Base-by-base conservation (phyloP, 2,888 invertebrate genomes). In the Lacanobia oleracea region DNA sequence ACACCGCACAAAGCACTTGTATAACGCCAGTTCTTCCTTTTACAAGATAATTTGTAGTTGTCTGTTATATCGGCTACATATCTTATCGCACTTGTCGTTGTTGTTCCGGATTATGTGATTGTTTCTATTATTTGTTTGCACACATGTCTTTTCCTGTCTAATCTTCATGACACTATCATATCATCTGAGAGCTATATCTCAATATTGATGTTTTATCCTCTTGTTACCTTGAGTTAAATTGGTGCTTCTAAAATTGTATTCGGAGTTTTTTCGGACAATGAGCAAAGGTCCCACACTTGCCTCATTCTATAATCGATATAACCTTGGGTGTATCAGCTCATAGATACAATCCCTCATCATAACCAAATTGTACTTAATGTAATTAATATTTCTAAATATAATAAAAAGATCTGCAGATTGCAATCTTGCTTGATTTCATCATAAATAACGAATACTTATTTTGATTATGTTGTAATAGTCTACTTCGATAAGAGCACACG, bases 61-160 rank as follows among this genome's bases (percentile, higher is more conserved):
- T 87, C 77, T 77, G 51, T 83, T 72, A 82, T 90, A 91, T 90
- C 88, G 81, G 27, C 50, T 67, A 79, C 79, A 82, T 87, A 85
- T 86, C 83, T 85, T 90, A 91, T 93, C 91, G 75, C 82, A 87
- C 87, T 87, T 90, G n/a, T n/a, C n/a, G 86, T 87, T 85, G 65
- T 92, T 90, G 83, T 85, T 67, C 74, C 59, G 77, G 81, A 87
- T 86, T 88, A 86, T 84, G 86, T 85, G 88, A 88, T 88, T 87
- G 84, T 89, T 87, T 84, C 75, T 82, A 84, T 79, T 81, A 83
- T 86, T 88, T 81, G 27, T 84, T 88, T 82, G 80, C 79, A 78
- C 73, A 86, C 73, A 72, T 81, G 79, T 84, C 86, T 84, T 85
- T 80, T 77, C 81, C 72, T 77, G 74, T 67, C 65, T 82, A 83